Evolutionary conservation across 1,140 invertebrate species (phyloP).

Genomic region (Stratiolaelaps scimitus): DNA sequence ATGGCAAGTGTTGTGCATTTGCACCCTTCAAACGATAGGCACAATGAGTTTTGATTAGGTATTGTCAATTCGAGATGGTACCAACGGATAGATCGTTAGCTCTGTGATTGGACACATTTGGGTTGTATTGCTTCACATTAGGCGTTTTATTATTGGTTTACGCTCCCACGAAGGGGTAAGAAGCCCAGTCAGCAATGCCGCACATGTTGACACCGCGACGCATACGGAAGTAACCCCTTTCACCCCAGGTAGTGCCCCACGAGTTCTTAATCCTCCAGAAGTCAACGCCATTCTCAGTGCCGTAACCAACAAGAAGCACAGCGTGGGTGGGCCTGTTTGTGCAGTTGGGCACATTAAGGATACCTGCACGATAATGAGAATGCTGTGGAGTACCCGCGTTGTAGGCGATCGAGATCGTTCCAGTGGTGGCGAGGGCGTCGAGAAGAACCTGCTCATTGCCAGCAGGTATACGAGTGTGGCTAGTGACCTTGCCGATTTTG

Average conservation of each 20-base stretch:
- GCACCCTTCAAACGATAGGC: too few species aligned
- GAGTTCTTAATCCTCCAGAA: conserved; percentile 87
- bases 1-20: too few species aligned
- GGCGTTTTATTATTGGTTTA: too few species aligned
- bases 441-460: conserved; percentile 12
- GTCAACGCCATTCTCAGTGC: conserved; percentile 44
- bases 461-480: not conserved
- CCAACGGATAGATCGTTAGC: too few species aligned
- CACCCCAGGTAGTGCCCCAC: conserved; percentile 53
- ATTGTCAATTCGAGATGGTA: too few species aligned
- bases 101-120: too few species aligned
- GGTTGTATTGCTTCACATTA: too few species aligned
- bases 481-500: not conserved
- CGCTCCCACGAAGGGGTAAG: too few species aligned
- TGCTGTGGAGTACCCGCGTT: conserved; percentile 10
- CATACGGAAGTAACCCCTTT: conserved; percentile 42
- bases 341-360: conserved; percentile 16
- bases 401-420: conserved; percentile 19
- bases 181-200: conserved; percentile 41
- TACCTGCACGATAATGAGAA: not conserved
- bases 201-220: conserved; percentile 43
- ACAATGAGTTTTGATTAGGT: too few species aligned
- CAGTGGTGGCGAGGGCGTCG: not conserved
- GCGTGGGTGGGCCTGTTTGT: conserved; percentile 40
- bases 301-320: conserved; percentile 44